Conservation (phyloP, 2,797 vertebrate genomes). For the Scleropages formosus region DNA sequence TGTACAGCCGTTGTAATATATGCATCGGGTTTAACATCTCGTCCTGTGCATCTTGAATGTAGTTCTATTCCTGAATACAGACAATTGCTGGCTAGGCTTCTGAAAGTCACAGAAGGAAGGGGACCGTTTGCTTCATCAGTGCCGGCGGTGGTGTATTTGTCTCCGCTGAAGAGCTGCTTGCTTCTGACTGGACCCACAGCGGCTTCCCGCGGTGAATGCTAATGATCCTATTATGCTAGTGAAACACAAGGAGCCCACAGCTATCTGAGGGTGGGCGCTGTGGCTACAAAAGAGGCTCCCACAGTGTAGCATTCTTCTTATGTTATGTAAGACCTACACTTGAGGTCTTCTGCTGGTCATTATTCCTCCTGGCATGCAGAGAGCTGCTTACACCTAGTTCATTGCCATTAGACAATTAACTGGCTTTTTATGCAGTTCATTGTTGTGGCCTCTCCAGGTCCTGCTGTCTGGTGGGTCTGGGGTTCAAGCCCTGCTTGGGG, state of each 20-base stretch:
- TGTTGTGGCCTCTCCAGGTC: too few species aligned
- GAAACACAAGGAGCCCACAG: slow-evolving; percentile 6
- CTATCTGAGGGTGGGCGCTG: neutral
- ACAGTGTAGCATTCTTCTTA: too few species aligned
- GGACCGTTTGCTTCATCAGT: slow-evolving; percentile 50
- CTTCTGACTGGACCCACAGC: slow-evolving; percentile 40
- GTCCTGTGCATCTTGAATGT: too few species aligned
- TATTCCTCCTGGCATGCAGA: neutral
- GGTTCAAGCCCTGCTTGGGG: too few species aligned
- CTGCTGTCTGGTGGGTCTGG: too few species aligned
- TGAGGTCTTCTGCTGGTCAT: neutral
- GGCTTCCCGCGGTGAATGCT: slow-evolving; percentile 52
- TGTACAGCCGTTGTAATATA: too few species aligned
- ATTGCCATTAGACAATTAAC: slow-evolving; percentile 1
- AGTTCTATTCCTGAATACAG: neutral
- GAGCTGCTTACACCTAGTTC: neutral
- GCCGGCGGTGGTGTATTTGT: slow-evolving; percentile 40
- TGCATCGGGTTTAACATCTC: too few species aligned
- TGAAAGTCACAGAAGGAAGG: slow-evolving; percentile 34
- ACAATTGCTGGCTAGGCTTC: neutral
- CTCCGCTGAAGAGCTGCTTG: slow-evolving; percentile 38
- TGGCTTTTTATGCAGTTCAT: neutral
- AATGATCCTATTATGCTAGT: slow-evolving; percentile 48
- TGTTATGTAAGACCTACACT: too few species aligned
- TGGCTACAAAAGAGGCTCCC: too few species aligned